phyloP scores from a whole-genome alignment of 2,113 vertebrate genomes.

The Brienomyrus longianalis region DNA sequence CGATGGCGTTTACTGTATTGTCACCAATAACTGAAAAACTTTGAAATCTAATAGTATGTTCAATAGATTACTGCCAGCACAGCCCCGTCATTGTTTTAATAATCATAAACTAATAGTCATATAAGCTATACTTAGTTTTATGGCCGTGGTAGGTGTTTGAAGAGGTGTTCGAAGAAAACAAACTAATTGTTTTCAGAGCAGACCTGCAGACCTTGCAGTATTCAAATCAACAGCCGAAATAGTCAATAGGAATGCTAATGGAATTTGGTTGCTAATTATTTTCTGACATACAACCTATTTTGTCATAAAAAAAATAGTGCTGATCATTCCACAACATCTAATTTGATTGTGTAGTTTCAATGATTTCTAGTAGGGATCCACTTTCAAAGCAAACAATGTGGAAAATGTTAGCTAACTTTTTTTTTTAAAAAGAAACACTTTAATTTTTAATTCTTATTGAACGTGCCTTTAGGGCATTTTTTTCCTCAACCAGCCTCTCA shows the following conservation, averaged over 20 bases:
- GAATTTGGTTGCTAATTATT: slow-evolving; percentile 32
- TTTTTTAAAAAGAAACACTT: neutral
- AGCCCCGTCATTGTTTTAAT: neutral
- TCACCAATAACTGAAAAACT: neutral
- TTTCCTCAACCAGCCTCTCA: neutral
- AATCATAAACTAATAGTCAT: neutral
- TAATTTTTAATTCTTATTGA: neutral
- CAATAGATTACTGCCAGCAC: neutral
- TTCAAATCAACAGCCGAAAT: slow-evolving; percentile 22
- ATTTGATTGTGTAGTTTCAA: slow-evolving; percentile 8
- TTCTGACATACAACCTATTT: neutral
- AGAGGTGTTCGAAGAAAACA: slow-evolving; percentile 7
- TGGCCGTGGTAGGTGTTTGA: neutral
- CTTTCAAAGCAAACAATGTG: neutral
- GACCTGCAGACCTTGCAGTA: slow-evolving; percentile 11
- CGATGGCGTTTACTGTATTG: neutral
- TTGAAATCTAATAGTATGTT: neutral
- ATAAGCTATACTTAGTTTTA: neutral
- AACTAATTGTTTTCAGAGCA: neutral
- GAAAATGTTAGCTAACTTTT: neutral
- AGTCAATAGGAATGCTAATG: slow-evolving; percentile 25
- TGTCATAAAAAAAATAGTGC: slow-evolving; percentile 11
- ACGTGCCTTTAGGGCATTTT: neutral
- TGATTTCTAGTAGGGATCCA: neutral
- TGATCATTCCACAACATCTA: slow-evolving; percentile 3